phyloP scores from a whole-genome alignment of 2,888 invertebrate genomes.

The Drosophila fulvimacula region DNA sequence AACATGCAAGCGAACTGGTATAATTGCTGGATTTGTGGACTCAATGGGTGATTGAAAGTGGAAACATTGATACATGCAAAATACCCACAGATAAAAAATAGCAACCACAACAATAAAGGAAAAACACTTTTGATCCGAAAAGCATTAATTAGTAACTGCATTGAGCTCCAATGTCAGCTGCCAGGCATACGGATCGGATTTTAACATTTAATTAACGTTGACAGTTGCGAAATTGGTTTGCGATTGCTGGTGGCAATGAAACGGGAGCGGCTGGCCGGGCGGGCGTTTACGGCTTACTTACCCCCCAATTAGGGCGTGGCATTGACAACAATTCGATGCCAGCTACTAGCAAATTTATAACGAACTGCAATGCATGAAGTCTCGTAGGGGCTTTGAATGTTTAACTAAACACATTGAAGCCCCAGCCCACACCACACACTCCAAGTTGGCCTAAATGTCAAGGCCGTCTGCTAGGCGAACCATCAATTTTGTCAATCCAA shows the following conservation, averaged over 20 bases:
- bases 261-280: not conserved
- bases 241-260: not conserved
- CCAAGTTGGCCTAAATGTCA: conserved; percentile 3
- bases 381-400: not conserved
- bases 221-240: conserved; percentile 3
- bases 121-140: not conserved
- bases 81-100: not conserved
- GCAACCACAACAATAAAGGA: not conserved
- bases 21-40: conserved; percentile 22
- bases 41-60: not conserved
- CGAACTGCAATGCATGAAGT: not conserved
- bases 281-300: not conserved
- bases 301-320: conserved; percentile 4
- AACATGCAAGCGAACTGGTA: conserved; percentile 40
- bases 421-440: not conserved
- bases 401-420: conserved; percentile 1
- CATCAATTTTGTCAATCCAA: not conserved
- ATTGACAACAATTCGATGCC: not conserved
- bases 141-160: conserved; percentile 35
- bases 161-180: conserved; percentile 8
- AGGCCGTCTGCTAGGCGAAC: not conserved
- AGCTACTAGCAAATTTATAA: conserved; percentile 2
- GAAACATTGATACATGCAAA: conserved; percentile 20
- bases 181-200: not conserved
- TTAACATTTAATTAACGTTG: conserved; percentile 4